Conservation (phyloP, 2,113 vertebrate species). For the Pomatostomus ruficeps region DNA sequence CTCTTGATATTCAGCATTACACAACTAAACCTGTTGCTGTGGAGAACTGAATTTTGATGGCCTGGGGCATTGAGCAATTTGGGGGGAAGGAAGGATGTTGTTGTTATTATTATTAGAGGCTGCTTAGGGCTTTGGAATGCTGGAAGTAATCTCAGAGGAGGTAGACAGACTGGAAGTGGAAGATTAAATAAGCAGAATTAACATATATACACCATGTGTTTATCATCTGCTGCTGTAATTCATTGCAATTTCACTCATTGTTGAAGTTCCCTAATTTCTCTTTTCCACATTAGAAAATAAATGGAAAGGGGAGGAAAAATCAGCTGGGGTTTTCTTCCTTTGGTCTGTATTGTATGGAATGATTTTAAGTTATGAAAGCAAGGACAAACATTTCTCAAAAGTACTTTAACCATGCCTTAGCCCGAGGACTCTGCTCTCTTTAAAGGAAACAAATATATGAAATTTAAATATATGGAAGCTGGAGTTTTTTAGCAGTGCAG, state of each 20-base stretch:
- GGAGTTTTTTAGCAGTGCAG: not conserved
- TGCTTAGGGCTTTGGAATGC: not conserved
- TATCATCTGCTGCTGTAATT: not conserved
- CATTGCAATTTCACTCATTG: not conserved
- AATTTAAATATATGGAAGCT: not conserved
- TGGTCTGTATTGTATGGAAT: not conserved
- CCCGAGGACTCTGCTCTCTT: not conserved
- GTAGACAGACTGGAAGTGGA: not conserved
- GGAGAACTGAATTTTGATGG: not conserved
- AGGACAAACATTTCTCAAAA: not conserved
- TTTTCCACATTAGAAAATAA: not conserved
- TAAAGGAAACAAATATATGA: conserved; percentile 7
- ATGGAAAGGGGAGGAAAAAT: not conserved
- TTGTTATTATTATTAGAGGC: not conserved
- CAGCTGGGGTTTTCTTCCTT: not conserved
- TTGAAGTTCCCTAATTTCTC: not conserved
- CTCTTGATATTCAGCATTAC: not conserved
- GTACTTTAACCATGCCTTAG: not conserved
- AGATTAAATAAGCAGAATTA: conserved; percentile 14
- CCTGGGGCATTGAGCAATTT: not conserved
- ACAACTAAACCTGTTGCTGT: not conserved
- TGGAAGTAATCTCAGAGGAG: not conserved
- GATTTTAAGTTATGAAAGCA: not conserved
- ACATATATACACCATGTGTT: not conserved
- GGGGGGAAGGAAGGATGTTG: not conserved